Conservation (phyloP, 2,888 invertebrate species). For the Orthosia cruda region DNA sequence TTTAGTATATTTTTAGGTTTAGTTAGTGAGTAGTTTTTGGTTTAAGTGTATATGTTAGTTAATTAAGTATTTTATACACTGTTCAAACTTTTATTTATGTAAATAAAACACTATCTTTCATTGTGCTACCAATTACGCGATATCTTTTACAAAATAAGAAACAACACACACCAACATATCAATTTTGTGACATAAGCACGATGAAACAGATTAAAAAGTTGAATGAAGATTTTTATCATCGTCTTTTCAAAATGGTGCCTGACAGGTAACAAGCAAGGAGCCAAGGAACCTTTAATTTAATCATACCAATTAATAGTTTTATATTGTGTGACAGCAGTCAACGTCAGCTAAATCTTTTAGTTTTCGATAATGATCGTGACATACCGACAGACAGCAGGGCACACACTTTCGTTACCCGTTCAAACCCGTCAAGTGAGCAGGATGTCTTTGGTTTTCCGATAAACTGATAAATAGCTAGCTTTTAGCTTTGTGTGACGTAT, state of each 20-base stretch:
- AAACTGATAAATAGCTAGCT: background rate
- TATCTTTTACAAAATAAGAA: background rate
- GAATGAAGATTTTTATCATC: slow-evolving; percentile 22
- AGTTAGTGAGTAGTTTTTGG: too few relatives aligned
- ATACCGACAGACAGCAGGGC: slow-evolving; percentile 32
- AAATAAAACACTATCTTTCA: too few relatives aligned
- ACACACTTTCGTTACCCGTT: slow-evolving; percentile 36
- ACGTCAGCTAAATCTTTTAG: slow-evolving; percentile 50
- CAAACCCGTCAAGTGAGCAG: background rate
- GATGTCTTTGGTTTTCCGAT: slow-evolving; percentile 2
- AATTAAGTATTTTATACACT: too few relatives aligned
- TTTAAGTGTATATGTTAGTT: too few relatives aligned
- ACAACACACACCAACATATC: background rate
- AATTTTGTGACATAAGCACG: slow-evolving; percentile 20
- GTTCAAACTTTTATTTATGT: too few relatives aligned
- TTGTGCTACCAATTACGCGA: slow-evolving; percentile 3
- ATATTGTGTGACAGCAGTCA: slow-evolving; percentile 45
- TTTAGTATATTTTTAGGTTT: too few relatives aligned
- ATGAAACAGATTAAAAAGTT: slow-evolving; percentile 5
- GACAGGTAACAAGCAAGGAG: slow-evolving; percentile 40
- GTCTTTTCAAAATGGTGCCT: slow-evolving; percentile 24
- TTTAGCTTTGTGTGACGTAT: too few relatives aligned
- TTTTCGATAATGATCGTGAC: slow-evolving; percentile 64
- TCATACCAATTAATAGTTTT: slow-evolving; percentile 53
- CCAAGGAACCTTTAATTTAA: slow-evolving; percentile 34